phyloP scores from a whole-genome alignment of 2,113 vertebrate genomes.

The Gracilinanus agilis region DNA sequence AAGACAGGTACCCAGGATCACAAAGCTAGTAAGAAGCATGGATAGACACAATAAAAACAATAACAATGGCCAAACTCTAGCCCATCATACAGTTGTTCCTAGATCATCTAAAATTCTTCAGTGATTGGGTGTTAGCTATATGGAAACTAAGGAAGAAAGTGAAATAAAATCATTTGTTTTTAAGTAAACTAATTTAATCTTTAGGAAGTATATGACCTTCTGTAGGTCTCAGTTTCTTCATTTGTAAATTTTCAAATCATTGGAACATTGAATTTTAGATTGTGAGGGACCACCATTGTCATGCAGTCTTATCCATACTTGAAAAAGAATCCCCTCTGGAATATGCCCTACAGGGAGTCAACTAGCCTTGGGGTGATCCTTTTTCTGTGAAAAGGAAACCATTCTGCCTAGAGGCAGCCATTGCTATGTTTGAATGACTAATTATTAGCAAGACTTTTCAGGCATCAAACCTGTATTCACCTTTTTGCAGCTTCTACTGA shows the following conservation, averaged over 20 bases:
- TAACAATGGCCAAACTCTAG: neutral
- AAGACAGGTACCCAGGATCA: neutral
- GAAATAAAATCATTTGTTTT: neutral
- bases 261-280: neutral
- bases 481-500: neutral
- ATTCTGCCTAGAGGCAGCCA: neutral
- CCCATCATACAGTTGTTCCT: neutral
- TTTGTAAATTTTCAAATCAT: neutral
- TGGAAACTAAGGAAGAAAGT: neutral
- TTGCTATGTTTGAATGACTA: neutral
- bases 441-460: neutral
- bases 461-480: neutral
- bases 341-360: neutral
- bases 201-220: neutral
- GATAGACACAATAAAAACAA: neutral
- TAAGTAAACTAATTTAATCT: neutral
- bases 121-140: neutral
- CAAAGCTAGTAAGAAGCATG: neutral
- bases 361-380: neutral
- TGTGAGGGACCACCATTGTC: neutral
- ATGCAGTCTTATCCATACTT: neutral
- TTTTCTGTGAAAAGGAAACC: neutral
- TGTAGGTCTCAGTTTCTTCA: neutral
- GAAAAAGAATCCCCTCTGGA: neutral
- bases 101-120: constrained; percentile 41